Conservation (phyloP, 2,888 invertebrate genomes). For the Sphecodes monilicornis region DNA sequence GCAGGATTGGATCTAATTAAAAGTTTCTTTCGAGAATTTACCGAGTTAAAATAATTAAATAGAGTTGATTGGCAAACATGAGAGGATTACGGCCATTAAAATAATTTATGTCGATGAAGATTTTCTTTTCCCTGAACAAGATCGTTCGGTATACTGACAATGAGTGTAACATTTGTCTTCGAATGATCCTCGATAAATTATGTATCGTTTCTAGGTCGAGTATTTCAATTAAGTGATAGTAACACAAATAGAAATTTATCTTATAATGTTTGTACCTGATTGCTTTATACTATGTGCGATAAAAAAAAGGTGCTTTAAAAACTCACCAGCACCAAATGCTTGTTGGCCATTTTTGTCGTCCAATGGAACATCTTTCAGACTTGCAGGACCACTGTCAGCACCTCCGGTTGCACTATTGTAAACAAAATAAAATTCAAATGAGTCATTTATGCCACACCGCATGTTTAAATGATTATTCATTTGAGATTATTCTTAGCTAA, state of each 20-base stretch:
- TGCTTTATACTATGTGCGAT: neutral
- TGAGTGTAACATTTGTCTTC: neutral
- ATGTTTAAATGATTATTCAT: neutral
- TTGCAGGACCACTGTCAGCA: constrained; percentile 94
- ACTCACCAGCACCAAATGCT: constrained; percentile 89
- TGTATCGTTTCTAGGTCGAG: neutral
- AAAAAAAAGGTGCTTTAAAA: constrained; percentile 30
- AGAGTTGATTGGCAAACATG: neutral
- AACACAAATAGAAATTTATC: neutral
- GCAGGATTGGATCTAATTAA: constrained; percentile 58
- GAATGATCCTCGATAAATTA: neutral
- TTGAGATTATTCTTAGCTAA: neutral
- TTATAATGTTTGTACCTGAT: neutral
- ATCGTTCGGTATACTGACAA: neutral
- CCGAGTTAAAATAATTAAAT: constrained; percentile 48
- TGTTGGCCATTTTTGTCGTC: constrained; percentile 91
- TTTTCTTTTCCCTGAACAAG: neutral
- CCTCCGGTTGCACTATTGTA: constrained; percentile 94
- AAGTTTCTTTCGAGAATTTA: constrained; percentile 51
- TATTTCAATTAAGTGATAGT: neutral
- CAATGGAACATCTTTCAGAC: constrained; percentile 91
- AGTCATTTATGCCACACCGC: neutral
- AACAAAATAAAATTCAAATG: neutral
- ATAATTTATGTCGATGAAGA: constrained; percentile 20
- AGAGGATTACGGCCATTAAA: constrained; percentile 18